Base-by-base conservation (phyloP, 2,888 invertebrate genomes). In the Ernsta delagoae region DNA sequence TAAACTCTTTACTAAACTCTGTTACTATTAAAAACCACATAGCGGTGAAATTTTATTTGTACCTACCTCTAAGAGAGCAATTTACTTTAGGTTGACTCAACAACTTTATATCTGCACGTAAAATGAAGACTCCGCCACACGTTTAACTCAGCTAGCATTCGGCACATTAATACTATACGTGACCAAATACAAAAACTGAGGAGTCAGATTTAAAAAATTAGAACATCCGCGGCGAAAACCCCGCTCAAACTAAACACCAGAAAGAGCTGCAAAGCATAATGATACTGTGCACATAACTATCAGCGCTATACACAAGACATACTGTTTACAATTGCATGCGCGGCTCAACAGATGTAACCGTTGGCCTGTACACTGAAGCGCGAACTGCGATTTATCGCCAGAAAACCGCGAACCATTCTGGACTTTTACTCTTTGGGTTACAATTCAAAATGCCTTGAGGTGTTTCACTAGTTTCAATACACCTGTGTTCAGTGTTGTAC, bases 271-370 rank as follows among this genome's bases (percentile, higher is more conserved):
- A 61, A 67, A 67, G 61, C 67, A 67, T 67, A 67, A 61, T 67
- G 61, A 61, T 48, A 67, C 60, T 59, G 62, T 69, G 39, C 48
- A 70, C 41, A 65, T 62, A 72, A 72, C 61, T 70, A 72, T 70
- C 65, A 41, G 41, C 70, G 36, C 72, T 72, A 72, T 65, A 36
- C 34, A 59, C 57, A 70, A 53, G 67, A 67, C 59, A 69, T 70
- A 72, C 68, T 65, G 72, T 70, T 72, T 70, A 72, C 68, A 70
- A 70, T 72, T 72, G 70, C 70, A 65, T 72, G 72, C 70, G 70
- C 70, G 70, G 45, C 65, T 65, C 70, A 70, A 70, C 68, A 68
- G 65, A 68, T 72, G 70, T 68, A 72, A 65, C 70, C 68, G 59
- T 66, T 66, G 66, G 66, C 60, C 43, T 60, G 60, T 67, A 67